Percentiles rank a stretch among this genome's conserved stretches.
phyloP scores from a whole-genome alignment of 2,797 vertebrate genomes.

The Austrolebias charrua region DNA sequence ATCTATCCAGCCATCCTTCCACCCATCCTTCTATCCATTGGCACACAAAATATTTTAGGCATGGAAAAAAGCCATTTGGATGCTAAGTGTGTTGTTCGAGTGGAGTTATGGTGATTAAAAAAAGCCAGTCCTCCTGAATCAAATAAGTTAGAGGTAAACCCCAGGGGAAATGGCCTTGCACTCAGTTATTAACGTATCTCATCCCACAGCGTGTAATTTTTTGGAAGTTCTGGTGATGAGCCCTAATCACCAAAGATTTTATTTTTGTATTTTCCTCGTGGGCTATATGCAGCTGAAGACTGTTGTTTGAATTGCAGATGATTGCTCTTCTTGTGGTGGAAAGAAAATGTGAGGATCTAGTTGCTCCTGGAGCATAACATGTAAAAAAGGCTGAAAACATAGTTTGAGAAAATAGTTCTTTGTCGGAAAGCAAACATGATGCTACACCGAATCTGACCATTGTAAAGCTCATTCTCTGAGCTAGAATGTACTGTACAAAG shows the following conservation, averaged over 20 bases:
- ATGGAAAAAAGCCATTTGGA: constrained; percentile 28
- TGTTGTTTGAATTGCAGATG: constrained; percentile 39
- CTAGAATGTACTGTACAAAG: constrained; percentile 4
- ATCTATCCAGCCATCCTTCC: not conserved
- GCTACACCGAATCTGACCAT: constrained; percentile 11
- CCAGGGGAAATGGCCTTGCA: constrained; percentile 49
- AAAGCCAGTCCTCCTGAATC: constrained; percentile 53
- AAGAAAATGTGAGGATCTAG: constrained; percentile 24
- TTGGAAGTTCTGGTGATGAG: constrained; percentile 29
- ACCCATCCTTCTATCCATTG: not conserved
- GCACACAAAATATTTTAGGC: constrained; percentile 4
- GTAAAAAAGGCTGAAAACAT: not conserved
- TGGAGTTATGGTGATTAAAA: constrained; percentile 37
- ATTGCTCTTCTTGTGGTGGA: constrained; percentile 55
- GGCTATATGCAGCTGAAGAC: constrained; percentile 17
- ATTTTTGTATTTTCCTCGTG: constrained; percentile 13
- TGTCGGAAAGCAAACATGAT: not conserved
- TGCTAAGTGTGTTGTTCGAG: constrained; percentile 29
- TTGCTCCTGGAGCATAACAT: constrained; percentile 9
- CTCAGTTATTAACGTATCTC: constrained; percentile 46
- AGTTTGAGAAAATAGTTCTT: not conserved
- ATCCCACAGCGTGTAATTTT: constrained; percentile 36
- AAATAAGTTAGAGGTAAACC: constrained; percentile 42
- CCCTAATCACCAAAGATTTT: constrained; percentile 6
- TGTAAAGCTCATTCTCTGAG: not conserved